phyloP scores from a whole-genome alignment of 2,797 vertebrate species.

The Mus spretus region DNA sequence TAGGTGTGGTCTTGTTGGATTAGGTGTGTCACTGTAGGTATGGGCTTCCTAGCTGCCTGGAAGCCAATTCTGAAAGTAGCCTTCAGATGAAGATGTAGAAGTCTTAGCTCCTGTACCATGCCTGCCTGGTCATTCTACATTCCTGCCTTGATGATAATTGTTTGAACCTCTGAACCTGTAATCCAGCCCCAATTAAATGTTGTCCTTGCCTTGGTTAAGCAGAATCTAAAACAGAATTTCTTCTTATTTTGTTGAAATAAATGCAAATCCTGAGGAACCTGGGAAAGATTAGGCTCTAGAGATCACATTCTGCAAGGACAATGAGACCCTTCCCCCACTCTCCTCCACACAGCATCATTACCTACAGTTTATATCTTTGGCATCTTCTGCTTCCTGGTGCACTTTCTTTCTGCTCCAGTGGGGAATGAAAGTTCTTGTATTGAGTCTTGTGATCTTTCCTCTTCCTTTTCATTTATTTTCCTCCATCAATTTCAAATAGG shows the following conservation, averaged over 20 bases:
- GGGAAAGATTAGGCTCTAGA: neutral
- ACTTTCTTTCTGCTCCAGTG: neutral
- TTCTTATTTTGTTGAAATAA: neutral
- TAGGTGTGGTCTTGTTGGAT: neutral
- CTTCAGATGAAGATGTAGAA: neutral
- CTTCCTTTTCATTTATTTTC: neutral
- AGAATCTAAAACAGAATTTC: neutral
- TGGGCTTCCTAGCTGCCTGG: neutral
- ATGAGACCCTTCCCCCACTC: too few relatives aligned
- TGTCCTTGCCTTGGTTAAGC: neutral
- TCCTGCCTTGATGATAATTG: neutral
- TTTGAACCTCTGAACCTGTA: neutral
- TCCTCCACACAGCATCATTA: neutral
- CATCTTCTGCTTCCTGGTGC: neutral
- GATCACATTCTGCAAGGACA: neutral
- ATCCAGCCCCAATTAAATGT: neutral
- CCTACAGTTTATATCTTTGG: fast-evolving
- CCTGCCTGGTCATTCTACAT: neutral
- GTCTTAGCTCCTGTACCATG: neutral
- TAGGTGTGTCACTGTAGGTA: neutral
- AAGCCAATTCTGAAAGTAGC: too few relatives aligned
- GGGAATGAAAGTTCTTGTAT: neutral
- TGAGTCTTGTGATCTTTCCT: neutral
- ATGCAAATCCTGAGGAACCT: neutral
- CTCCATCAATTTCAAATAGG: neutral